phyloP scores from a whole-genome alignment of 2,888 invertebrate species.

The Stegana nigrithorax region DNA sequence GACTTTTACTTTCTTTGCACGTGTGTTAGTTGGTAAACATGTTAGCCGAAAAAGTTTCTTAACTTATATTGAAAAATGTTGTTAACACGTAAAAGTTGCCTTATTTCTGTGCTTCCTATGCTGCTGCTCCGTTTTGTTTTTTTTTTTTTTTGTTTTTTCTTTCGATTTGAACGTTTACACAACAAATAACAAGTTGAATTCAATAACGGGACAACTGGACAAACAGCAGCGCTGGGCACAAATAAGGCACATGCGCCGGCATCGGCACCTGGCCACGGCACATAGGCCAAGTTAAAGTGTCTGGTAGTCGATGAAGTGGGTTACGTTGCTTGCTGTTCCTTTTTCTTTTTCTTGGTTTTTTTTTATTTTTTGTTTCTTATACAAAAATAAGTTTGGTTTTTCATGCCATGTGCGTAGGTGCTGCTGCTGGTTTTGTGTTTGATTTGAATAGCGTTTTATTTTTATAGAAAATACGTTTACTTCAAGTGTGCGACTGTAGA shows the following conservation, averaged over 20 bases:
- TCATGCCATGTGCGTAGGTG: neutral
- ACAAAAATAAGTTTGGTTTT: neutral
- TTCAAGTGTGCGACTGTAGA: no score
- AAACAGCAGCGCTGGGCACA: neutral
- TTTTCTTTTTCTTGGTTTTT: neutral
- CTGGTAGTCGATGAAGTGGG: neutral
- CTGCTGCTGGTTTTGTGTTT: no score
- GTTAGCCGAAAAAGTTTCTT: conserved; percentile 48
- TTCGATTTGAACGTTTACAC: conserved; percentile 5
- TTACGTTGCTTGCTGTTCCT: no score
- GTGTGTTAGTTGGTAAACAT: conserved; percentile 40
- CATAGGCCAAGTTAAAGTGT: neutral
- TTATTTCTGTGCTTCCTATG: neutral
- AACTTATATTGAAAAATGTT: conserved; percentile 60
- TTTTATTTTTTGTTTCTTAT: neutral
- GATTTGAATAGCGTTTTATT: conserved; percentile 6
- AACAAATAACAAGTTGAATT: conserved; percentile 47
- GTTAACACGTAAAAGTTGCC: conserved; percentile 56
- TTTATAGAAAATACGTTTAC: neutral
- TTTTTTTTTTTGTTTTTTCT: neutral
- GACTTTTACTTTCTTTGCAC: conserved; percentile 55
- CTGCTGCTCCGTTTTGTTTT: neutral
- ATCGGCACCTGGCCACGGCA: neutral
- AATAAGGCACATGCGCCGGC: no score
- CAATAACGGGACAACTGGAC: conserved; percentile 45